These are phyloP conservation scores for Bombus waltoni DNA, from an alignment of 1,140 invertebrate species.

Conservation along the genomic window DNA sequence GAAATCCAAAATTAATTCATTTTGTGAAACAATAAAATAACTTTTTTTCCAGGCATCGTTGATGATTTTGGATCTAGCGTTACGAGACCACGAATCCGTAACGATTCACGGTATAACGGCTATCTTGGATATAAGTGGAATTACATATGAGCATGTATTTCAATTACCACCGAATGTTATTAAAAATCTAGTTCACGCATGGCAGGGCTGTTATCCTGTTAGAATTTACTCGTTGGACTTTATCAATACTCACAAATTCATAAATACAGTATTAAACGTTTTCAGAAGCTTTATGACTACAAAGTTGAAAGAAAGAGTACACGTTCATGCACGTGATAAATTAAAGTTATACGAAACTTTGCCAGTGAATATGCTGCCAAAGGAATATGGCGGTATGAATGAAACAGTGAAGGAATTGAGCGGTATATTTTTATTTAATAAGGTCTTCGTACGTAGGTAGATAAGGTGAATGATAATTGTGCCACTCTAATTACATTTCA, in stretches of 20 bases:
- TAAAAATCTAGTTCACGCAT: constrained; percentile 84
- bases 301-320: constrained; percentile 85
- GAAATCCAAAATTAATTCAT: too few species aligned
- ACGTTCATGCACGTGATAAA: constrained; percentile 81
- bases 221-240: constrained; percentile 88
- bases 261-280: constrained; percentile 87
- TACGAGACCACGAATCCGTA: constrained; percentile 81
- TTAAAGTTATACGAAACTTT: constrained; percentile 79
- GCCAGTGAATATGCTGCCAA: constrained; percentile 83
- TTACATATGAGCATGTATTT: constrained; percentile 84
- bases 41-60: constrained; percentile 77
- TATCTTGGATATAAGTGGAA: constrained; percentile 85
- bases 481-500: constrained; percentile 59
- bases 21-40: not conserved
- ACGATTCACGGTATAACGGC: constrained; percentile 85
- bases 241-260: constrained; percentile 87
- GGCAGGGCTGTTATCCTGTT: constrained; percentile 88
- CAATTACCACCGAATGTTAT: constrained; percentile 85
- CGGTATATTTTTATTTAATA: constrained; percentile 68
- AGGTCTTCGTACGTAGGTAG: not conserved
- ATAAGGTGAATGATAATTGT: not conserved
- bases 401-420: constrained; percentile 82
- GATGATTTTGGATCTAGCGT: constrained; percentile 84
- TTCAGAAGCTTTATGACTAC: constrained; percentile 88
- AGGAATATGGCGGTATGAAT: constrained; percentile 85